Evolutionary conservation across 2,888 invertebrate genomes (phyloP).

Genomic region (Himalopsyche japonica): DNA sequence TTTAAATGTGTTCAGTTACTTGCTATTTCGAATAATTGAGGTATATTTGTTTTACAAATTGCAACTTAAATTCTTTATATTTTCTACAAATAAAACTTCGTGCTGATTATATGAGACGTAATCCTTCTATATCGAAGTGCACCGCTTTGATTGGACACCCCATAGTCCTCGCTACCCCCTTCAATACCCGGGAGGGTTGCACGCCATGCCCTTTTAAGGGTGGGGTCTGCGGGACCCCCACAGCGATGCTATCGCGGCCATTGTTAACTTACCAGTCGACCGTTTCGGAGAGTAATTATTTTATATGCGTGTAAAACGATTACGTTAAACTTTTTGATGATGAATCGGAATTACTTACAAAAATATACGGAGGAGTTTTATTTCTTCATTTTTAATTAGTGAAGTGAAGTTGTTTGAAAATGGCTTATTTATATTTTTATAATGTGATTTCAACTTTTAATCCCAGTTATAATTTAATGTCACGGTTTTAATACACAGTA

Average conservation of each 20-base stretch:
- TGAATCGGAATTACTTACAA: not conserved
- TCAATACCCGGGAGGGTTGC: not conserved
- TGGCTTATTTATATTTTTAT: not conserved
- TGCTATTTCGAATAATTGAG: too few species aligned
- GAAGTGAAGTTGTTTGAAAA: not conserved
- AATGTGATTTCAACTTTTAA: too few species aligned
- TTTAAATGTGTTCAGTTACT: too few species aligned
- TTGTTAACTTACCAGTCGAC: slow-evolving; percentile 30
- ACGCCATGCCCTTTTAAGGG: slow-evolving; percentile 11
- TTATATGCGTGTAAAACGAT: slow-evolving; percentile 4
- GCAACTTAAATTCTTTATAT: too few species aligned
- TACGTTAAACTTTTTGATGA: not conserved
- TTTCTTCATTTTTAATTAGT: not conserved
- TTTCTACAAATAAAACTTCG: too few species aligned
- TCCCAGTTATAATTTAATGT: too few species aligned
- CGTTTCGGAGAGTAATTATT: slow-evolving; percentile 31
- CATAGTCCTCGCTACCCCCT: not conserved
- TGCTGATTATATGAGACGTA: not conserved
- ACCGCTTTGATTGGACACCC: not conserved
- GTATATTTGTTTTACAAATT: too few species aligned
- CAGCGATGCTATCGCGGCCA: slow-evolving; percentile 29
- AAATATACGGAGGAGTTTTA: not conserved
- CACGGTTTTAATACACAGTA: too few species aligned
- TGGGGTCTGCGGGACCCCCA: slow-evolving; percentile 3
- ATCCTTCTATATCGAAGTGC: not conserved